Conservation (phyloP, 2,113 vertebrate genomes). For the Hemiprocne comata region DNA sequence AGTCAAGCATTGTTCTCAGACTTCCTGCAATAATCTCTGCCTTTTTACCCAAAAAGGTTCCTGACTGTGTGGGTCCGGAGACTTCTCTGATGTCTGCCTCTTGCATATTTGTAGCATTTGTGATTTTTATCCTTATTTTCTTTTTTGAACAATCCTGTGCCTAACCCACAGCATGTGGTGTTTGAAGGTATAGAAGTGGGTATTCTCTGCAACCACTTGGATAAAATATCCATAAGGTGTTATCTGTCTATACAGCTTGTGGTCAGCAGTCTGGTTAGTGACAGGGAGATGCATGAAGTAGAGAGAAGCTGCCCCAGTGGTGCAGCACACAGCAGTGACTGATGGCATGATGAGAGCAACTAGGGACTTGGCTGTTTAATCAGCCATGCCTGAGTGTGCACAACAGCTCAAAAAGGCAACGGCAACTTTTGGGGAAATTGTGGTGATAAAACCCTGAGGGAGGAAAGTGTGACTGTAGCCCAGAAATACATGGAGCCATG, state of each 20-base stretch:
- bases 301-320: not conserved
- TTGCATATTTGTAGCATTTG: not conserved
- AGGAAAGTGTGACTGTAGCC: not conserved
- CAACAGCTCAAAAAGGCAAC: not conserved
- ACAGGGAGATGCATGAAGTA: not conserved
- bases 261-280: not conserved
- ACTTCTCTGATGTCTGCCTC: not conserved
- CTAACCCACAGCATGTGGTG: not conserved
- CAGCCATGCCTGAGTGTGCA: accelerated
- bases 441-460: not conserved
- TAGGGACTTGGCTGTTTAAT: not conserved
- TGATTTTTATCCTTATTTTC: not conserved
- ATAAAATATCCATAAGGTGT: not conserved
- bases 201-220: not conserved
- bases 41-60: slow-evolving; percentile 36
- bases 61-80: not conserved
- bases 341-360: not conserved
- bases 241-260: not conserved
- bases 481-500: not conserved
- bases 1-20: slow-evolving; percentile 64
- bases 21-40: slow-evolving; percentile 51
- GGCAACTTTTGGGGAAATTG: not conserved
- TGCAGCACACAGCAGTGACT: not conserved
- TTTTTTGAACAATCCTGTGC: not conserved
- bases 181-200: not conserved